Evolutionary conservation across 2,797 vertebrate species (phyloP).

Genomic region (Lacerta bilineata): DNA sequence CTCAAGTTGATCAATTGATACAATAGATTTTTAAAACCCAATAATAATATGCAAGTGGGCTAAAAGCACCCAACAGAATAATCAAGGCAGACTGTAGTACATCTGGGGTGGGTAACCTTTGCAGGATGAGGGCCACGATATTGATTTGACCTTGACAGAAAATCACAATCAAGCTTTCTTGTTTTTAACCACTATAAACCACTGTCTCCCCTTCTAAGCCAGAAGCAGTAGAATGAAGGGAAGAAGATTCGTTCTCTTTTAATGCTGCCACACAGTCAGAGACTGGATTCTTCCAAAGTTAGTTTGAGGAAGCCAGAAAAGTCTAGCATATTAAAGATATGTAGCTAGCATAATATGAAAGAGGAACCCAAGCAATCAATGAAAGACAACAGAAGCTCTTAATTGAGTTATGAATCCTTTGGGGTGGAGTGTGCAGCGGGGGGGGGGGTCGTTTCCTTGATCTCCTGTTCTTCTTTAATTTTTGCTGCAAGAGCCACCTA

Average conservation of each 20-base stretch:
- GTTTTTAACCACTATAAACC: no score
- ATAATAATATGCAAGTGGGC: no score
- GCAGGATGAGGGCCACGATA: no score
- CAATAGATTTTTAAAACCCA: no score
- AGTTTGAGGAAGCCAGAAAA: not conserved
- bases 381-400: constrained; percentile 21
- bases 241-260: constrained; percentile 30
- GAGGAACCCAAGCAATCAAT: not conserved
- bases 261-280: constrained; percentile 49
- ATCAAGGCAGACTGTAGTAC: no score
- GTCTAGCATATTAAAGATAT: no score
- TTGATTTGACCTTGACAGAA: no score
- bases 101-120: no score
- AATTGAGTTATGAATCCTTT: not conserved
- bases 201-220: no score
- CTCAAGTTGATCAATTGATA: no score
- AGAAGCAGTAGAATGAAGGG: constrained; percentile 25
- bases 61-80: no score
- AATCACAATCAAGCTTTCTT: no score
- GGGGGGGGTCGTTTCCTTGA: not conserved
- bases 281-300: not conserved
- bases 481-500: constrained; percentile 7
- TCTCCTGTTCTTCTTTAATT: not conserved
- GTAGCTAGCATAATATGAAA: not conserved
- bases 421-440: not conserved